phyloP scores from a whole-genome alignment of 2,888 invertebrate genomes.

The Leptinotarsa rubiginosa region DNA sequence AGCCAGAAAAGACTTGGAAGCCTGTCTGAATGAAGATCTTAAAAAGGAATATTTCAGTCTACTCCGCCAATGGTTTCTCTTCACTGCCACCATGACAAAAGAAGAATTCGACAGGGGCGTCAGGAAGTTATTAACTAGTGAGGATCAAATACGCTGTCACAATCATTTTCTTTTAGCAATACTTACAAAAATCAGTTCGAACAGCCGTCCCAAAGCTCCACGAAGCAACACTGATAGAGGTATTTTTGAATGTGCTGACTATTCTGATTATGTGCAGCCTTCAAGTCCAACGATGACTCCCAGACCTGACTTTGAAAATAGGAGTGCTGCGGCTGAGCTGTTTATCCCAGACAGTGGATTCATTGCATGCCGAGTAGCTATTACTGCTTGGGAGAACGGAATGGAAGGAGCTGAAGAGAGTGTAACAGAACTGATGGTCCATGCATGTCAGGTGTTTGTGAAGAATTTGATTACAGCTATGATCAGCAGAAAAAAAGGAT shows the following conservation, averaged over 20 bases:
- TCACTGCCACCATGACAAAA: slow-evolving; percentile 79
- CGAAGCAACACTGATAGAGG: slow-evolving; percentile 55
- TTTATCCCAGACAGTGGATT: slow-evolving; percentile 87
- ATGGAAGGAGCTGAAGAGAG: slow-evolving; percentile 86
- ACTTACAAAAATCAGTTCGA: slow-evolving; percentile 61
- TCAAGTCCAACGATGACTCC: slow-evolving; percentile 66
- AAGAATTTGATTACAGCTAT: slow-evolving; percentile 86
- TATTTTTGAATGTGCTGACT: slow-evolving; percentile 73
- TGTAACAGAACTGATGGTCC: slow-evolving; percentile 84
- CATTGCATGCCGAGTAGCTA: slow-evolving; percentile 83
- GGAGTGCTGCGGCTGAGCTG: slow-evolving; percentile 78
- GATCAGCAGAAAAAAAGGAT: slow-evolving; percentile 84
- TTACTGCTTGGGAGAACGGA: slow-evolving; percentile 91
- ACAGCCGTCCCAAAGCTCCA: slow-evolving; percentile 62
- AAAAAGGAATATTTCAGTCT: slow-evolving; percentile 76
- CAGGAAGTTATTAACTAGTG: slow-evolving; percentile 76
- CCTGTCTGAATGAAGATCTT: slow-evolving; percentile 76
- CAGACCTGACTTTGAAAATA: slow-evolving; percentile 64
- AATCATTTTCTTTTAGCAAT: slow-evolving; percentile 87
- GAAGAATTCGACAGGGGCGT: slow-evolving; percentile 87
- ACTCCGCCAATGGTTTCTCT: slow-evolving; percentile 77
- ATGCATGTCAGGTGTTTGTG: slow-evolving; percentile 83
- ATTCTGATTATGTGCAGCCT: slow-evolving; percentile 71
- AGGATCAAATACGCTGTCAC: slow-evolving; percentile 82
- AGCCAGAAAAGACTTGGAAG: slow-evolving; percentile 72